Evolutionary conservation across 2,113 vertebrate species (phyloP).

Genomic region (Macrotus californicus): DNA sequence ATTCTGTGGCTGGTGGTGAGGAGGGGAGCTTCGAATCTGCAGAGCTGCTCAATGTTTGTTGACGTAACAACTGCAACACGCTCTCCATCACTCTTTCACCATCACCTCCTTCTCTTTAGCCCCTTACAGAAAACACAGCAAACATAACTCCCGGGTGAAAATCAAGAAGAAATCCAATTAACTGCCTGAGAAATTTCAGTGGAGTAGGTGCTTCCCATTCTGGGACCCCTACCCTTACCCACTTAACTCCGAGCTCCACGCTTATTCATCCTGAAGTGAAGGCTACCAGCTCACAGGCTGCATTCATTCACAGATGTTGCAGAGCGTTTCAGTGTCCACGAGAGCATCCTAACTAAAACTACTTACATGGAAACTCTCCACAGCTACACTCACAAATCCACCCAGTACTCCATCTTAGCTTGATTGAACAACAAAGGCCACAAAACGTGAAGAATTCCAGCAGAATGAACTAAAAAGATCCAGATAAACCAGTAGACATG

Average conservation of each 20-base stretch:
- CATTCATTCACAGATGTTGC: not conserved
- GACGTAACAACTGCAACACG: not conserved
- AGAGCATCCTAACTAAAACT: not conserved
- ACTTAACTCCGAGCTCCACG: too few relatives aligned
- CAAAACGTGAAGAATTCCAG: not conserved
- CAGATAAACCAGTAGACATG: not conserved
- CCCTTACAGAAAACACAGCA: not conserved
- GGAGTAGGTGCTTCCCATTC: not conserved
- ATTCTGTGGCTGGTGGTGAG: not conserved
- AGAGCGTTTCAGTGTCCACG: not conserved
- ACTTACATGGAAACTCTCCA: not conserved
- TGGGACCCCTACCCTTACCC: too few relatives aligned
- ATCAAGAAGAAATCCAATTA: not conserved
- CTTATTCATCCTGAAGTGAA: not conserved
- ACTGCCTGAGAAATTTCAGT: not conserved
- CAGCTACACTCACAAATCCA: not conserved
- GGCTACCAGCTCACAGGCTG: not conserved
- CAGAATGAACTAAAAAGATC: not conserved
- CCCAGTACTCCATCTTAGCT: not conserved
- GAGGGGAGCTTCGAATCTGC: not conserved
- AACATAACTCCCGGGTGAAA: not conserved
- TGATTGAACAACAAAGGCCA: not conserved
- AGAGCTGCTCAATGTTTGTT: not conserved
- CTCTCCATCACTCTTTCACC: not conserved
- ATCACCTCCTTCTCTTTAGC: not conserved